phyloP scores from a whole-genome alignment of 2,888 invertebrate genomes.

The Eretmocerus hayati region DNA sequence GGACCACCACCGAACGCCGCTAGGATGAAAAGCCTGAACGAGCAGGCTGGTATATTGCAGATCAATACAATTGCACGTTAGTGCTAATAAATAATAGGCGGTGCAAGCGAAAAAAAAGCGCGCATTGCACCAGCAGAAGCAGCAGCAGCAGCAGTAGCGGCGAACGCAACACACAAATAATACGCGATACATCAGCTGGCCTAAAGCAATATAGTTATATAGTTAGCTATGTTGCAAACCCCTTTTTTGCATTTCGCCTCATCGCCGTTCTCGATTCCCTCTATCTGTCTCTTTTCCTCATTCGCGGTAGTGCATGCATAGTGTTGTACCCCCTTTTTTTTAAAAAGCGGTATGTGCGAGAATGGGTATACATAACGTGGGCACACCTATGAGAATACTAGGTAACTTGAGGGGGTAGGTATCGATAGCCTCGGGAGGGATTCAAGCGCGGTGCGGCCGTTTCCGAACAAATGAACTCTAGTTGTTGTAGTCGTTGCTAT shows the following conservation, averaged over 20 bases:
- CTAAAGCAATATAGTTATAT: too few relatives aligned
- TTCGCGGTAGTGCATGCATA: too few relatives aligned
- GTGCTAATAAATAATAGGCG: slow-evolving; percentile 49
- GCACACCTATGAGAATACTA: too few relatives aligned
- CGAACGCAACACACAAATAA: slow-evolving; percentile 48
- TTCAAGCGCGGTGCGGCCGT: too few relatives aligned
- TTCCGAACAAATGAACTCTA: slow-evolving; percentile 52
- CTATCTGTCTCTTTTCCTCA: slow-evolving; percentile 15
- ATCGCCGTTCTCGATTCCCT: slow-evolving; percentile 21
- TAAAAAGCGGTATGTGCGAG: too few relatives aligned
- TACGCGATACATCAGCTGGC: slow-evolving; percentile 47
- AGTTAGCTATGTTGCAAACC: slow-evolving; percentile 35
- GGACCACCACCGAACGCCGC: slow-evolving; percentile 18
- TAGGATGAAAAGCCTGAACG: slow-evolving; percentile 26
- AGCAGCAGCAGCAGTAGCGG: slow-evolving; percentile 36
- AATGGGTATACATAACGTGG: too few relatives aligned
- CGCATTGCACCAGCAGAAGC: slow-evolving; percentile 43
- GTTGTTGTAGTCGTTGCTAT: slow-evolving; percentile 65
- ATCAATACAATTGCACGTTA: slow-evolving; percentile 49
- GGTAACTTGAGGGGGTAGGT: too few relatives aligned
- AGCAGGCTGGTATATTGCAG: slow-evolving; percentile 45
- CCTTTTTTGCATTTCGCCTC: slow-evolving; percentile 21
- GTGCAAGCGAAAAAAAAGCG: slow-evolving; percentile 47
- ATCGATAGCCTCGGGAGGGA: too few relatives aligned
- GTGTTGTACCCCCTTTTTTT: too few relatives aligned